Percentiles rank a stretch among this genome's conserved stretches.
Evolutionary conservation across 2,888 invertebrate species (phyloP).

Genomic region (Sisyra nigra): DNA sequence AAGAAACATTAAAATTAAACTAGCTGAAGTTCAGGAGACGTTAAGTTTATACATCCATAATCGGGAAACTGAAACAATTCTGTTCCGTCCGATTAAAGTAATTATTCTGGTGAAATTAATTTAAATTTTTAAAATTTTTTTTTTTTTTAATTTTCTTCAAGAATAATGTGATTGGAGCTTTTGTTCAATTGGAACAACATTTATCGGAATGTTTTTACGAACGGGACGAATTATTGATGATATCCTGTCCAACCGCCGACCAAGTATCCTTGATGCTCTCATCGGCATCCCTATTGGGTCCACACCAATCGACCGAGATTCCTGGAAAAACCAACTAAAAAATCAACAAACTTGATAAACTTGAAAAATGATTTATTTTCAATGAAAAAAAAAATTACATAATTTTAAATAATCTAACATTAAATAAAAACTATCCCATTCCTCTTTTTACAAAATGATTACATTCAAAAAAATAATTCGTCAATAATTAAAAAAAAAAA

Average conservation of each 20-base stretch:
- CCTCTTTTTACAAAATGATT: too few relatives aligned
- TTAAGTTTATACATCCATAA: slow-evolving; percentile 95
- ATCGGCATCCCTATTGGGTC: slow-evolving; percentile 24
- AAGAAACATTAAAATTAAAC: slow-evolving; percentile 58
- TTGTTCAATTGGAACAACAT: slow-evolving; percentile 69
- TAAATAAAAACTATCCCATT: too few relatives aligned
- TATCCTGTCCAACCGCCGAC: slow-evolving; percentile 84
- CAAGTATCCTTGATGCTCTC: slow-evolving; percentile 82
- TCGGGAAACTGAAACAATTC: slow-evolving; percentile 90
- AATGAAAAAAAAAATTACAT: too few relatives aligned
- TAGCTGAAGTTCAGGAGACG: slow-evolving; percentile 67
- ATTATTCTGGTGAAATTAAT: slow-evolving; percentile 6
- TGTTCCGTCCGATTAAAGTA: slow-evolving; percentile 85
- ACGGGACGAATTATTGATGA: slow-evolving; percentile 65
- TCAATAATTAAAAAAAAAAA: too few relatives aligned
- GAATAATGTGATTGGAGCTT: slow-evolving; percentile 79
- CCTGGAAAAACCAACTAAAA: too few relatives aligned
- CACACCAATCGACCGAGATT: slow-evolving; percentile 7
- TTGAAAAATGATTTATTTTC: too few relatives aligned
- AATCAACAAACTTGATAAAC: too few relatives aligned
- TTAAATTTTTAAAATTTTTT: slow-evolving; percentile 16
- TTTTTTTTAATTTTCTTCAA: slow-evolving; percentile 21
- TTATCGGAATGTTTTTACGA: slow-evolving; percentile 58
- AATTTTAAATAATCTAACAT: too few relatives aligned
- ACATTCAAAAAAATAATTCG: too few relatives aligned